Percentiles rank a stretch among this genome's conserved stretches.
Conservation (phyloP, 2,888 invertebrate genomes). For the Calameuta idolon region DNA sequence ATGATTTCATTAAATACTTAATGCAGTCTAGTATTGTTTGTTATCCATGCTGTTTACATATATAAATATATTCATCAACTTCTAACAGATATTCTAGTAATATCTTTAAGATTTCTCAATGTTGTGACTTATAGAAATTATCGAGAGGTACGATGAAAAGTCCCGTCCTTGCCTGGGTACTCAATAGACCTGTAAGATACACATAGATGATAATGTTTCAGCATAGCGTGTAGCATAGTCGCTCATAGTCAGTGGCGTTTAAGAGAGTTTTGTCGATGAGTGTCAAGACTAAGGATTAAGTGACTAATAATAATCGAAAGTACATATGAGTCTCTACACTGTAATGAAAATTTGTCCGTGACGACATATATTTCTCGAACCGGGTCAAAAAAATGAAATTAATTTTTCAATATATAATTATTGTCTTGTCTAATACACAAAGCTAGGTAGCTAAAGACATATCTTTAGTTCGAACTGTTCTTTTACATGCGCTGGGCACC, state of each 20-base stretch:
- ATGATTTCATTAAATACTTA: neutral
- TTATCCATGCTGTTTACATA: neutral
- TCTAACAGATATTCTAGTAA: neutral
- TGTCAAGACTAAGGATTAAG: neutral
- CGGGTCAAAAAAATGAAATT: neutral
- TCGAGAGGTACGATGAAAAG: neutral
- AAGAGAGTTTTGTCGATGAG: neutral
- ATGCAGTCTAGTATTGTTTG: neutral
- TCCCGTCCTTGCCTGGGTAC: neutral
- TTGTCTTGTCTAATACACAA: neutral
- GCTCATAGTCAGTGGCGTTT: neutral
- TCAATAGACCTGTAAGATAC: neutral
- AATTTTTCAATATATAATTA: neutral
- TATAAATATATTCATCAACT: too few species aligned
- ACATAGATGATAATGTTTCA: neutral
- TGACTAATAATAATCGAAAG: neutral
- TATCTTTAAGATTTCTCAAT: neutral
- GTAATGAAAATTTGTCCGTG: neutral
- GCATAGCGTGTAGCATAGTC: neutral
- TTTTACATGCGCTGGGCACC: neutral
- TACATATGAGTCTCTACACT: neutral
- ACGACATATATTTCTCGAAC: neutral
- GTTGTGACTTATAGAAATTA: neutral
- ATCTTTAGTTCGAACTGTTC: neutral
- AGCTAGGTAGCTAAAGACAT: neutral